These are phyloP conservation scores for Pammene aurita DNA, from an alignment of 2,888 invertebrate species.

Conservation along the genomic window DNA sequence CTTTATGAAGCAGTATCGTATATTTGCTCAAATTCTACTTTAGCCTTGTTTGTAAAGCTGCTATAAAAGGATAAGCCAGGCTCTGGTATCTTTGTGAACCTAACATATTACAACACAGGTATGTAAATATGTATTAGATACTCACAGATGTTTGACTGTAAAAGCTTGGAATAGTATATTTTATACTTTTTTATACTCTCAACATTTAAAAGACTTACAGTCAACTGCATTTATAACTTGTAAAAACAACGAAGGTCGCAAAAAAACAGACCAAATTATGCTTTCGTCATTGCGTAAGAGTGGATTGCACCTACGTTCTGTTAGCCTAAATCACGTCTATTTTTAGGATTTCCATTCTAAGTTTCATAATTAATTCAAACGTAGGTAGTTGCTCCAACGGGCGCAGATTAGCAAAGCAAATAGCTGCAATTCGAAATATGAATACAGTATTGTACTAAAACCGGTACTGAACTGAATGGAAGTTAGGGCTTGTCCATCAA, in stretches of 20 bases:
- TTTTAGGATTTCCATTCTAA: conserved; percentile 11
- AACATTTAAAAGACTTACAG: too few species aligned
- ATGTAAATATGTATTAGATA: not conserved
- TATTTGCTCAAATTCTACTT: conserved; percentile 26
- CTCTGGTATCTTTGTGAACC: not conserved
- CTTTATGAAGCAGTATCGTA: not conserved
- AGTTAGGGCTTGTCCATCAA: conserved; percentile 31
- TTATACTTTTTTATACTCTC: too few species aligned
- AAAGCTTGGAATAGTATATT: not conserved
- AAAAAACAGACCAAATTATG: too few species aligned
- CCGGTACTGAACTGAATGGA: conserved; percentile 18
- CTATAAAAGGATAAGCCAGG: conserved; percentile 26
- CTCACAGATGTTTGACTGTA: conserved; percentile 4
- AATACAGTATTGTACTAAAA: conserved; percentile 23
- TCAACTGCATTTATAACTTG: too few species aligned
- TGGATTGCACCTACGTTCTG: too few species aligned
- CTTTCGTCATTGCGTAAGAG: too few species aligned
- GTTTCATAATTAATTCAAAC: conserved; percentile 16
- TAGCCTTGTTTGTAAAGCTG: conserved; percentile 23
- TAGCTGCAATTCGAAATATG: conserved; percentile 22
- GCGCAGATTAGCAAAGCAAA: conserved; percentile 28
- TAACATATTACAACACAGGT: not conserved
- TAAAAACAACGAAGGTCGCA: too few species aligned
- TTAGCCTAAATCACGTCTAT: not conserved
- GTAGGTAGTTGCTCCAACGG: conserved; percentile 20